These are phyloP conservation scores for Pseudeuparius sepicola DNA, from an alignment of 2,888 invertebrate species.

Conservation along the genomic window DNA sequence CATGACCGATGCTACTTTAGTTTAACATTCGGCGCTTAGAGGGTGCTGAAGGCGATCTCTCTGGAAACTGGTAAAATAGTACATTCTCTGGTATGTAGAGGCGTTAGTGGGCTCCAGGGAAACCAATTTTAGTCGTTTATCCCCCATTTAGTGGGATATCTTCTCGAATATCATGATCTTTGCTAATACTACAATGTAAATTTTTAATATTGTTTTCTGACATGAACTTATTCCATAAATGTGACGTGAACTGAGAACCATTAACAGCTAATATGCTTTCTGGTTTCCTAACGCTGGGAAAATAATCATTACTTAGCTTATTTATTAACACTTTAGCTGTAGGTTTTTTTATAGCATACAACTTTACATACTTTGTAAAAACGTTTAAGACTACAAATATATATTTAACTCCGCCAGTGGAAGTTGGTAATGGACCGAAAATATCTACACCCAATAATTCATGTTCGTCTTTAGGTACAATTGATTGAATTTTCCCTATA, in stretches of 20 bases:
- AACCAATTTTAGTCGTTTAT: too few relatives aligned
- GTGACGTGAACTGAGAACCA: conserved; percentile 22
- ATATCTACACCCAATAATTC: conserved; percentile 20
- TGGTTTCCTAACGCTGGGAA: conserved; percentile 12
- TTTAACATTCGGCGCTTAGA: too few relatives aligned
- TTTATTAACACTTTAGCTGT: neutral
- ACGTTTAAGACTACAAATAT: conserved; percentile 22
- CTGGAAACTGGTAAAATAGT: too few relatives aligned
- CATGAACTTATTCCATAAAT: conserved; percentile 15
- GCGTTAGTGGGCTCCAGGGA: too few relatives aligned
- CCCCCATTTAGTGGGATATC: too few relatives aligned
- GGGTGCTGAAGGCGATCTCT: too few relatives aligned
- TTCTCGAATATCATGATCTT: too few relatives aligned
- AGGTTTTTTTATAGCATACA: conserved; percentile 16
- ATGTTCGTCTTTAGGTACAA: conserved; percentile 6
- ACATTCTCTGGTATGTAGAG: too few relatives aligned
- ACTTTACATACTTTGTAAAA: conserved; percentile 22
- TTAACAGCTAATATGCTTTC: conserved; percentile 16
- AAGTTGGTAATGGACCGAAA: conserved; percentile 21
- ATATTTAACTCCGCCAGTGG: conserved; percentile 15
- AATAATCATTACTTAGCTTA: conserved; percentile 14
- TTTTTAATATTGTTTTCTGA: neutral
- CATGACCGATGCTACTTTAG: too few relatives aligned
- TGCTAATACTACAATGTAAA: conserved; percentile 12
- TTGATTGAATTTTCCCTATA: conserved; percentile 3